These are phyloP conservation scores for Acipenser oxyrinchus DNA, from an alignment of 2,797 vertebrate genomes.

Conservation along the genomic window DNA sequence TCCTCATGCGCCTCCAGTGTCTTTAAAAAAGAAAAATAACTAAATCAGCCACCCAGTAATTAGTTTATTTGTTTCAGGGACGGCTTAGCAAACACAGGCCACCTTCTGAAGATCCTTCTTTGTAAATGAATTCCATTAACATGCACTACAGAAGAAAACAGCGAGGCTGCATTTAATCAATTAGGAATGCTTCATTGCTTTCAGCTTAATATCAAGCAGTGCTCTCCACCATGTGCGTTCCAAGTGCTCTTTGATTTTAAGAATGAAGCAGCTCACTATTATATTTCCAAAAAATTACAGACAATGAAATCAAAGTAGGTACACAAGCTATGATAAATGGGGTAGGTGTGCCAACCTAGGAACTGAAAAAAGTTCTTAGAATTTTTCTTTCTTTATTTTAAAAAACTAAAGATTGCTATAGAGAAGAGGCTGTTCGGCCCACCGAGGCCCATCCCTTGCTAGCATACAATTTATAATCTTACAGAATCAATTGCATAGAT, in stretches of 20 bases:
- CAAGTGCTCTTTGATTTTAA: slow-evolving; percentile 12
- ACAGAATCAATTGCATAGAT: too few relatives aligned
- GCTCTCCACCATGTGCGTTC: slow-evolving; percentile 19
- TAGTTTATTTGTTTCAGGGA: slow-evolving; percentile 22
- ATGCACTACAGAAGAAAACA: slow-evolving; percentile 30
- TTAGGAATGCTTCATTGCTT: slow-evolving; percentile 34
- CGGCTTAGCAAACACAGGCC: slow-evolving; percentile 22
- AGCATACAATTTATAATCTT: too few relatives aligned
- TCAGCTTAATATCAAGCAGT: slow-evolving; percentile 28
- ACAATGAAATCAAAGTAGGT: slow-evolving; percentile 45
- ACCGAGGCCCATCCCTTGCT: too few relatives aligned
- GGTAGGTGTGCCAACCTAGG: slow-evolving; percentile 24
- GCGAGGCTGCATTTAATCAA: slow-evolving; percentile 38
- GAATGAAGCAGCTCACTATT: slow-evolving; percentile 7
- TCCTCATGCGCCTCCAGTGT: too few relatives aligned
- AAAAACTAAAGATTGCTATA: too few relatives aligned
- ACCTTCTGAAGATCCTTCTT: slow-evolving; percentile 27
- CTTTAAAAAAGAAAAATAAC: neutral
- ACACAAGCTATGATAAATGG: slow-evolving; percentile 50
- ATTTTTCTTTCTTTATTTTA: too few relatives aligned
- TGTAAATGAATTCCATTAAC: slow-evolving; percentile 40
- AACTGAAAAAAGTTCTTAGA: too few relatives aligned
- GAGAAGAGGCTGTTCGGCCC: too few relatives aligned
- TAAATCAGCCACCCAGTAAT: slow-evolving; percentile 9
- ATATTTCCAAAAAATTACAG: slow-evolving; percentile 46